Evolutionary conservation across 2,888 invertebrate genomes (phyloP).

Genomic region (Perizoma flavofasciatum): DNA sequence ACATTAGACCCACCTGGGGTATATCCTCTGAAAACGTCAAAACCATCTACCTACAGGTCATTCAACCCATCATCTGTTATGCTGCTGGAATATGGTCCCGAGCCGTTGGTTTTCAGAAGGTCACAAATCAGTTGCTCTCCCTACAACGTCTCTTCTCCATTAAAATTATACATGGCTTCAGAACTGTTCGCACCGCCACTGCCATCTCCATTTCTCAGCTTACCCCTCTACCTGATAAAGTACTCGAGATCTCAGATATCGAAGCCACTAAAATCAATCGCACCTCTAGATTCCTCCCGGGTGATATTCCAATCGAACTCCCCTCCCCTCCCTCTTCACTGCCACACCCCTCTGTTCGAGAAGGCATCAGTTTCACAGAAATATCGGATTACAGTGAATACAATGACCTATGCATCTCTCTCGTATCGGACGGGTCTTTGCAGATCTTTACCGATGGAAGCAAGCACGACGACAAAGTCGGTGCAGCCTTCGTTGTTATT

Average conservation of each 20-base stretch:
- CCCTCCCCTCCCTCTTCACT: background rate
- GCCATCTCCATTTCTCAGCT: conserved; percentile 28
- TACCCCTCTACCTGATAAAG: conserved; percentile 26
- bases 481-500: background rate
- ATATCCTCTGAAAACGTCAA: conserved; percentile 18
- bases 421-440: background rate
- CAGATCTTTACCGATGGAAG: conserved; percentile 2
- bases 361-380: background rate
- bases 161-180: conserved; percentile 26
- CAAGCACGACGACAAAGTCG: background rate
- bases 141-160: conserved; percentile 33
- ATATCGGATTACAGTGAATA: background rate
- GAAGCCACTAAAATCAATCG: conserved; percentile 1
- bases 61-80: conserved; percentile 34
- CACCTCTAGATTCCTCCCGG: conserved; percentile 3
- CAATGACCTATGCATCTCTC: background rate
- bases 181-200: conserved; percentile 23
- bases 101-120: conserved; percentile 4
- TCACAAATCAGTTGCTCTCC: background rate
- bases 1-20: conserved; percentile 23
- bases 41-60: conserved; percentile 27
- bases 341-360: background rate
- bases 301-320: conserved; percentile 8
- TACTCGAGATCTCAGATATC: conserved; percentile 3
- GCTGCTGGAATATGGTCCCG: conserved; percentile 31